Evolutionary conservation across 2,113 vertebrate genomes (phyloP), one percentile per base, ranked within the genome.

Genomic region (Falcunculus frontatus): DNA sequence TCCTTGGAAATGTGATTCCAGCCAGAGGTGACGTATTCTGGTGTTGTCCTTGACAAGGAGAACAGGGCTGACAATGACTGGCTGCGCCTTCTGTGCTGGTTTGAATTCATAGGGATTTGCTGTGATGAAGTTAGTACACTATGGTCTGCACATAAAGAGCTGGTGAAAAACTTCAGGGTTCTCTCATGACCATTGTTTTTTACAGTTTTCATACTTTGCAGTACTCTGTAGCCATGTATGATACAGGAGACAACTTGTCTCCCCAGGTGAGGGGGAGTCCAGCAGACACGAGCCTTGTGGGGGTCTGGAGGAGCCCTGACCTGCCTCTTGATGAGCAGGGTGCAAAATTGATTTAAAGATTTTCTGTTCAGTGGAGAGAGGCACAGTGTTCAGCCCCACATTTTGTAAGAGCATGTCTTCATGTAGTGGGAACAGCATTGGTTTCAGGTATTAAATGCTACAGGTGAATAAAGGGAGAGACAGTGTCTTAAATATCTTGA

Each of bases 361-460:
- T n/a, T n/a, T n/a, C 16, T 50, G 16, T 49, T 63, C 3, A 22
- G 10, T 5, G 32, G 56, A 65, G 44, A 35, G 29, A 25, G 29
- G 27, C 15, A n/a, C 22, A 14, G 1, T 0, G 1, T 46, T 85
- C 29, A 72, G 41, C 23, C 27, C 7, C 23, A 23, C 23, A 19
- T 74, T 76, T 37, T 81, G 4, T 50, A 67, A 69, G 33, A 46
- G 10, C 6, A 1, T 49, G 16, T 63, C 15, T 42, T 64, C 8
- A 2, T 33, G 22, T 17, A 4, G 12, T 23, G 7, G 32, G 18
- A 37, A 33, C 1, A 13, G 5, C 5, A 2, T 23, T 62, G 42
- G 4, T 39, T 83, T 50, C 10, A 18, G 37, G 10, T 39, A 7
- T 80, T 68, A 41, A 41, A 23, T 35, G 22, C 20, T 60, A 17